Conservation (phyloP, 1,140 invertebrate species). For the Panagrolaimus sp. region DNA sequence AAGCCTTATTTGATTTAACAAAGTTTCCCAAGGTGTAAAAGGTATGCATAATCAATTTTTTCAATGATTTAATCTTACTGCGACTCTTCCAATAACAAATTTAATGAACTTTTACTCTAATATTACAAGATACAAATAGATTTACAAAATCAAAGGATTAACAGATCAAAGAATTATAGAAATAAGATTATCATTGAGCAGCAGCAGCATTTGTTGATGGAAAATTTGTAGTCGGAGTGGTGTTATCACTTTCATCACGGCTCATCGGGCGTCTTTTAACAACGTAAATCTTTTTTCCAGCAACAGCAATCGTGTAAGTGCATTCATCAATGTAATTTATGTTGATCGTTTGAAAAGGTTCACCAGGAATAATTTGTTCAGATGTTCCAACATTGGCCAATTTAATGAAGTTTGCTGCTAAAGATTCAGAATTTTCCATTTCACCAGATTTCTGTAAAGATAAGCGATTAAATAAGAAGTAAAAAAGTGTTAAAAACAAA, state of each 20-base stretch:
- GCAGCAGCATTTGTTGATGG: background rate
- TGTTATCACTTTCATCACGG: too few species aligned
- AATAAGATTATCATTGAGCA: background rate
- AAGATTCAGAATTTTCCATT: conserved; percentile 41
- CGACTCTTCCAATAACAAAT: too few species aligned
- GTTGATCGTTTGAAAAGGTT: conserved; percentile 22
- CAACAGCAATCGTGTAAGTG: conserved; percentile 6
- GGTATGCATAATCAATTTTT: too few species aligned
- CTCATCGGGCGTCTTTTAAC: background rate
- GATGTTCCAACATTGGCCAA: conserved; percentile 35
- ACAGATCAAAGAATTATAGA: background rate
- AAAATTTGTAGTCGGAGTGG: background rate
- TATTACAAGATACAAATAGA: background rate
- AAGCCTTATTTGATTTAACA: too few species aligned
- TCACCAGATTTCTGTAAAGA: conserved; percentile 33
- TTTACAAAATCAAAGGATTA: background rate
- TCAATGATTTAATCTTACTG: too few species aligned
- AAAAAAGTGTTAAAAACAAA: conserved; percentile 26
- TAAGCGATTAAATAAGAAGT: conserved; percentile 23
- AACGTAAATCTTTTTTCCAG: background rate
- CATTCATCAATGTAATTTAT: conserved; percentile 28
- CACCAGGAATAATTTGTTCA: conserved; percentile 15
- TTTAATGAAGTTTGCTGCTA: conserved; percentile 32
- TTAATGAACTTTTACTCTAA: too few species aligned
- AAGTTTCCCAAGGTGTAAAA: too few species aligned